Percentiles rank a stretch among this genome's conserved stretches.
These are phyloP conservation scores for Oryzias curvinotus DNA, from an alignment of 2,113 vertebrate species.

Conservation along the genomic window DNA sequence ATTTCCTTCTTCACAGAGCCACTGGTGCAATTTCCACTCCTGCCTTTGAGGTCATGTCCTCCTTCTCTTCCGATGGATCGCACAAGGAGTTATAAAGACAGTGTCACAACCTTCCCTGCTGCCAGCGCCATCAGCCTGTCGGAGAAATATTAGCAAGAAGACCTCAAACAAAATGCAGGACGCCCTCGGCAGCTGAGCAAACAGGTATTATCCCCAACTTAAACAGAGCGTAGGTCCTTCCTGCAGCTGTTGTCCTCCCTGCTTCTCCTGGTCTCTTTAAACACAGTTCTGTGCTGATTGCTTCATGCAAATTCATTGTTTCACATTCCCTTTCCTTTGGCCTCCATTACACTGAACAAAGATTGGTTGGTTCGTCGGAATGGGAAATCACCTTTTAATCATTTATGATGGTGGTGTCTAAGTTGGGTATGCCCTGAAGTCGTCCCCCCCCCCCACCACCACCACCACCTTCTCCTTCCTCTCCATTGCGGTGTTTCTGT, in stretches of 20 bases:
- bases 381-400: constrained; percentile 70
- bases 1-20: constrained; percentile 23
- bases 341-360: constrained; percentile 73
- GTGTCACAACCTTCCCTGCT: constrained; percentile 24
- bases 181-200: constrained; percentile 63
- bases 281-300: constrained; percentile 63
- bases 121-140: constrained; percentile 10
- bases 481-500: constrained; percentile 39
- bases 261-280: constrained; percentile 37
- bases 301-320: constrained; percentile 70
- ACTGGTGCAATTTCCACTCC: constrained; percentile 55
- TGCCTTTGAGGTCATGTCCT: constrained; percentile 47
- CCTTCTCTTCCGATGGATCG: constrained; percentile 22
- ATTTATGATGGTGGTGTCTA: constrained; percentile 72
- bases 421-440: constrained; percentile 64
- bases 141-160: constrained; percentile 55
- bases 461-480: constrained; percentile 21
- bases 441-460: constrained; percentile 28
- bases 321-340: constrained; percentile 50
- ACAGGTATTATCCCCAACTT: constrained; percentile 68
- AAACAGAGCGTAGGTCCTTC: constrained; percentile 48
- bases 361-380: constrained; percentile 67
- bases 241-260: not conserved
- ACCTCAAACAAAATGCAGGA: constrained; percentile 72
- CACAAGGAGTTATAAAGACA: constrained; percentile 58